phyloP scores from a whole-genome alignment of 2,888 invertebrate genomes.

The Ormyrus thymus region DNA sequence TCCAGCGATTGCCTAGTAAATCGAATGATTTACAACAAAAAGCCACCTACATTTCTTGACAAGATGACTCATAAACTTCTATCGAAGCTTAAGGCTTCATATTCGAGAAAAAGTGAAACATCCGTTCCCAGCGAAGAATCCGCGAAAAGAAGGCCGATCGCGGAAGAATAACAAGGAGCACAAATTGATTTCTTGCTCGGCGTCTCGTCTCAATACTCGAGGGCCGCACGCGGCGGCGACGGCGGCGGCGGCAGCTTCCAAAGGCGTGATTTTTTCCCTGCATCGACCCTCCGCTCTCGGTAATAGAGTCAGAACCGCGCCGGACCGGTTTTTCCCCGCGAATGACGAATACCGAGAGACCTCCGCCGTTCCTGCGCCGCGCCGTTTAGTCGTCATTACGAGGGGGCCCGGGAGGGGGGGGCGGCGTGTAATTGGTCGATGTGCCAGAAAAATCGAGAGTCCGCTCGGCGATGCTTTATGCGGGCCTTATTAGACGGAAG shows the following conservation, averaged over 20 bases:
- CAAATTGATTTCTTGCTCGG: background rate
- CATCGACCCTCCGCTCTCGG: background rate
- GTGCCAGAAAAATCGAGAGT: too few relatives aligned
- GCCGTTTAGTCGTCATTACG: constrained; percentile 30
- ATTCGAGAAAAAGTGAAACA: too few relatives aligned
- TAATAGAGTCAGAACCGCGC: constrained; percentile 49
- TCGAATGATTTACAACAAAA: too few relatives aligned
- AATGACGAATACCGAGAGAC: constrained; percentile 26
- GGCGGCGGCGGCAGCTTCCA: too few relatives aligned
- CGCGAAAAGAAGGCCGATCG: background rate
- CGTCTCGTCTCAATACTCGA: too few relatives aligned
- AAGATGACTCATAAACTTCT: too few relatives aligned
- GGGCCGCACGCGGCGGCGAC: too few relatives aligned
- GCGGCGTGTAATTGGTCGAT: constrained; percentile 25
- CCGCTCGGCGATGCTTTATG: constrained; percentile 24
- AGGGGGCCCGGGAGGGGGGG: too few relatives aligned
- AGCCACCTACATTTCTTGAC: too few relatives aligned
- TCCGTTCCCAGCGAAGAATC: too few relatives aligned
- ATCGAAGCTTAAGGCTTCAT: too few relatives aligned
- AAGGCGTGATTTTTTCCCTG: background rate
- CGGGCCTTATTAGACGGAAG: constrained; percentile 23
- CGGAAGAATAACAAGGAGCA: background rate
- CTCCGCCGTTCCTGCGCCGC: constrained; percentile 43
- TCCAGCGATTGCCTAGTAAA: too few relatives aligned
- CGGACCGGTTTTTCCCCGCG: constrained; percentile 61